Evolutionary conservation across 1,140 invertebrate species (phyloP).

Genomic region (Calliphora vicina): DNA sequence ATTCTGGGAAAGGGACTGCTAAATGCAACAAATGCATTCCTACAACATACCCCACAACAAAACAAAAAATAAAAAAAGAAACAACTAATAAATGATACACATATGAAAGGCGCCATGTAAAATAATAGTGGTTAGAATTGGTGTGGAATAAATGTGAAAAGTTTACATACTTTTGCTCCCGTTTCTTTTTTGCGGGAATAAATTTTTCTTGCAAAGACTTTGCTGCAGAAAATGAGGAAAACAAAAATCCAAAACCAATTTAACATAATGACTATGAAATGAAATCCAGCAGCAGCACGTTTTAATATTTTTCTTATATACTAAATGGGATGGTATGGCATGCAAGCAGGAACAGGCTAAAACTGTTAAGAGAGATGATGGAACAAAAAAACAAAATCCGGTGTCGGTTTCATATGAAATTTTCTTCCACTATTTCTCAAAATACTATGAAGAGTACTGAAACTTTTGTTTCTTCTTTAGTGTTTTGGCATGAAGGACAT

Average conservation of each 20-base stretch:
- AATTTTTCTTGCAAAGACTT: slow-evolving; percentile 3
- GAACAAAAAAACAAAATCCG: too few species aligned
- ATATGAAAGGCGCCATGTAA: slow-evolving; percentile 16
- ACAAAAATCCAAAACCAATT: neutral
- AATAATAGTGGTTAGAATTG: neutral
- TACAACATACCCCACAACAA: neutral
- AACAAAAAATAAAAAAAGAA: neutral
- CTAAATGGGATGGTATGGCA: neutral
- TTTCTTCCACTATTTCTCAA: neutral
- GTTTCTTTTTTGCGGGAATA: slow-evolving; percentile 15
- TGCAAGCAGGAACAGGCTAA: neutral
- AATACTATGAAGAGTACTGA: neutral
- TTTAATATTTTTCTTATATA: neutral
- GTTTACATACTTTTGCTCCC: neutral
- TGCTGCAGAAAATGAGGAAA: neutral
- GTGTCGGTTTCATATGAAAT: neutral
- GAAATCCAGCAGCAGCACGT: neutral
- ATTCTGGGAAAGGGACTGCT: neutral
- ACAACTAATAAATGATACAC: neutral
- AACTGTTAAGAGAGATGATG: neutral
- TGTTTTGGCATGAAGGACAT: slow-evolving; percentile 9
- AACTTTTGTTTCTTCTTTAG: neutral
- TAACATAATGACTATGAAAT: slow-evolving; percentile 10
- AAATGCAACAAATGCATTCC: neutral
- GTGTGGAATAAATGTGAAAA: slow-evolving; percentile 21